Evolutionary conservation across 64 coral and sea anemone genomes (phyloP), one percentile per base, ranked within the genome.

Genomic region (Montipora capricornis): DNA sequence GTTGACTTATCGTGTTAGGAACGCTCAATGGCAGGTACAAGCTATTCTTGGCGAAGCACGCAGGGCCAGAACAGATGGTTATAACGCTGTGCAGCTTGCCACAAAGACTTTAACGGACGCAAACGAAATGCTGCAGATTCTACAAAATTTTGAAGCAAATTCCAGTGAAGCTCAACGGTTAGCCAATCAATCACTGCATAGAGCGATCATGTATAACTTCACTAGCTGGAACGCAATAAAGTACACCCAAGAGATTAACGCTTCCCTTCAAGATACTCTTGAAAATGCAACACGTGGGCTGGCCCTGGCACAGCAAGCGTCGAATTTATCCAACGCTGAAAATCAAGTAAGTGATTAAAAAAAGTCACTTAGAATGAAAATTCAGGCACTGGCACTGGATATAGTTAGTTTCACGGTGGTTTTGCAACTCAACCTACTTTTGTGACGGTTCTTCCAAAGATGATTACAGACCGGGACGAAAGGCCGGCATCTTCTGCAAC

Each of bases 121-220:
- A 4, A 53, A 75, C 87, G 93, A 97, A 87, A 97, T 97, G 96
- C 60, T 94, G 4, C 71, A 92, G 83, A 92, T 97, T 53, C 73
- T 97, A 6, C 84, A 60, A 24, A 88, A 77, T 44, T 97, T 97
- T 58, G 93, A 81, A 5, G 17, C 71, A 6, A 94, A 95, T 68
- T 85, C 96, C 17, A 61, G 74, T 7, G 83, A 95, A 74, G 92
- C 96, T 13, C 83, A 91, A 10, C 16, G 74, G 52, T 78, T 97
- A 8, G 96, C 96, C 17, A 81, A 88, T 47, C 6, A 67, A 20
- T 93, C 96, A 61, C 89, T 97, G 0, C 53, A 75, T 4, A 57
- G 73, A 9, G 88, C 87, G 7, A 88, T 59, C 6, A 89, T 92
- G 20, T 93, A 83, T 20, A 97, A 97, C 79, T 11, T 59, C n/a